Conservation (phyloP, 2,888 invertebrate species). For the Sicus ferrugineus region DNA sequence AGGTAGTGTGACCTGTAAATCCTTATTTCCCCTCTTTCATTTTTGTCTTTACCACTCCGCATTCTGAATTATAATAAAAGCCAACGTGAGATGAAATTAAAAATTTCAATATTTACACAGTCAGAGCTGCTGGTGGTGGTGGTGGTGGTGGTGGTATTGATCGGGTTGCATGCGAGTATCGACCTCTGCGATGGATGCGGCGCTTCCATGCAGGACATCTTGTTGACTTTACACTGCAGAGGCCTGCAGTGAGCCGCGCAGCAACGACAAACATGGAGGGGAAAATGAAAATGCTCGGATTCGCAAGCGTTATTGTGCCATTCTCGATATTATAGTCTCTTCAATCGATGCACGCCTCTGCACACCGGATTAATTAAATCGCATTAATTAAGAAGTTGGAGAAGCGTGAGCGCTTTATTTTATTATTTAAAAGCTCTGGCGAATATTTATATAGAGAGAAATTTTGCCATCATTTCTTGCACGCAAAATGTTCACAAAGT, state of each 20-base stretch:
- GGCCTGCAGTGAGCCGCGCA: not conserved
- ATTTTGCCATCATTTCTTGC: too few species aligned
- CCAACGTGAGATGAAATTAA: not conserved
- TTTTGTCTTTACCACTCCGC: not conserved
- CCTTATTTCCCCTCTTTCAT: not conserved
- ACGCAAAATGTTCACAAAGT: too few species aligned
- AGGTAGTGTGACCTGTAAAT: too few species aligned
- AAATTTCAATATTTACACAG: not conserved
- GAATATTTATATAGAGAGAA: too few species aligned
- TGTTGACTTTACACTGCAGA: not conserved
- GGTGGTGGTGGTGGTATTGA: not conserved
- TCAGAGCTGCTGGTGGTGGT: not conserved
- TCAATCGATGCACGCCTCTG: constrained; percentile 5
- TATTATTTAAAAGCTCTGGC: too few species aligned
- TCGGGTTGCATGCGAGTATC: not conserved
- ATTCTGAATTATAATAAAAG: not conserved
- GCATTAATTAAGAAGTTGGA: too few species aligned
- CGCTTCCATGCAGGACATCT: not conserved
- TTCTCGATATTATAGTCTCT: not conserved
- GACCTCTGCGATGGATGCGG: not conserved
- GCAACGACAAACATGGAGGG: not conserved
- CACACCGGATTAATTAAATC: constrained; percentile 23
- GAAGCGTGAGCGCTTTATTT: too few species aligned
- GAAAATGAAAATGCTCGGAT: constrained; percentile 13
- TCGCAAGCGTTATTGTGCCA: not conserved